phyloP scores from a whole-genome alignment of 2,888 invertebrate species.

The Orthosia cruda region DNA sequence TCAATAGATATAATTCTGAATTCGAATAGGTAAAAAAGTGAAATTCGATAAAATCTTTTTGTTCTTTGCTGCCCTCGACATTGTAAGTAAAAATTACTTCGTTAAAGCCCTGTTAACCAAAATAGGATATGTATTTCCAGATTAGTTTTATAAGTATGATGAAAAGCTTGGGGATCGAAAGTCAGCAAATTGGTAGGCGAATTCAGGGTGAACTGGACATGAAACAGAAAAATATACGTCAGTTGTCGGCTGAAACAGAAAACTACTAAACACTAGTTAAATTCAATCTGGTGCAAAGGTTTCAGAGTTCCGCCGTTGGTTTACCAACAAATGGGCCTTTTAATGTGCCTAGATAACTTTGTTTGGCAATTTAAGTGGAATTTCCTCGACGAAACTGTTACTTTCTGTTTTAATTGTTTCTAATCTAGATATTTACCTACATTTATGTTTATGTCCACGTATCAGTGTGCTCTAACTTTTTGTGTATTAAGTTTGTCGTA shows the following conservation, averaged over 20 bases:
- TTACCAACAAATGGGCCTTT: constrained; percentile 23
- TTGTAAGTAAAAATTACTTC: no score
- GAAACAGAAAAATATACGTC: constrained; percentile 5
- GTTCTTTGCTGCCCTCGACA: no score
- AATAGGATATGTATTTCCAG: background rate
- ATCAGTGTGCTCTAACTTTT: background rate
- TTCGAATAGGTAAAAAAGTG: no score
- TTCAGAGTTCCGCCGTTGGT: constrained; percentile 17
- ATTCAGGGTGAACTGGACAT: background rate
- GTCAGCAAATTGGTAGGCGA: background rate
- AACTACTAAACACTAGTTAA: constrained; percentile 18
- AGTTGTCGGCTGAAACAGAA: background rate
- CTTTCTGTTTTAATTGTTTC: constrained; percentile 24
- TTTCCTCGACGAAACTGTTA: constrained; percentile 8
- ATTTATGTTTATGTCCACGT: no score
- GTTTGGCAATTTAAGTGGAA: constrained; percentile 23
- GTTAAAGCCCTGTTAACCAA: no score
- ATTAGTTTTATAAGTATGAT: background rate
- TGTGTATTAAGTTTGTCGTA: background rate
- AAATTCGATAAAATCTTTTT: no score
- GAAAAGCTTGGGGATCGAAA: constrained; percentile 10
- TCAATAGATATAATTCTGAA: no score
- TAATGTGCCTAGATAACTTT: constrained; percentile 30
- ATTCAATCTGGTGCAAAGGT: constrained; percentile 30
- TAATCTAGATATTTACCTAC: background rate